Evolutionary conservation across 2,113 vertebrate genomes (phyloP).

Genomic region (Lampris megalopsis): DNA sequence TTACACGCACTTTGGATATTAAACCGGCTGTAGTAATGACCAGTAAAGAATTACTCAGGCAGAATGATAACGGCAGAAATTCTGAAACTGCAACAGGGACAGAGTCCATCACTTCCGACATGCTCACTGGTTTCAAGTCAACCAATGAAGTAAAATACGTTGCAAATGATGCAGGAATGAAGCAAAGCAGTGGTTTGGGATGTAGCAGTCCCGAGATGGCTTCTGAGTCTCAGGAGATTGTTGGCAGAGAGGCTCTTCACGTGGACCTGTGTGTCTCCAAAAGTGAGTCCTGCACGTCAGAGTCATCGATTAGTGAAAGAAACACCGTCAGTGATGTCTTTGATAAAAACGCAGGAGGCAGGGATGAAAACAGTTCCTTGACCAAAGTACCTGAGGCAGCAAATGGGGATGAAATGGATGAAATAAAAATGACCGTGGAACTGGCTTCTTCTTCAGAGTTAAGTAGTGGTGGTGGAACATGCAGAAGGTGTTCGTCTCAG

Average conservation of each 20-base stretch:
- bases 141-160: background rate
- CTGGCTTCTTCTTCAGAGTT: background rate
- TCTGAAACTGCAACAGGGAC: background rate
- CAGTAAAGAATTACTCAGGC: constrained; percentile 3
- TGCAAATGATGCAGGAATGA: constrained; percentile 14
- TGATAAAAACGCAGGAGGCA: constrained; percentile 3
- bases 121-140: background rate
- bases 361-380: constrained; percentile 17
- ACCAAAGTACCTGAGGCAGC: background rate
- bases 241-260: background rate
- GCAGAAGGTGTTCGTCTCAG: background rate
- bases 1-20: background rate
- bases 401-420: background rate
- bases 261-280: constrained; percentile 9
- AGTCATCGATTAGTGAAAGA: constrained; percentile 1
- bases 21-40: background rate
- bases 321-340: background rate
- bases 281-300: background rate
- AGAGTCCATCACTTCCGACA: background rate
- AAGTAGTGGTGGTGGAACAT: background rate
- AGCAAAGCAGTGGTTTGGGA: background rate
- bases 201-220: background rate
- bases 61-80: background rate
- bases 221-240: background rate
- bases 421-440: background rate